Evolutionary conservation across 2,797 vertebrate species (phyloP).

Genomic region (Melopsittacus undulatus): DNA sequence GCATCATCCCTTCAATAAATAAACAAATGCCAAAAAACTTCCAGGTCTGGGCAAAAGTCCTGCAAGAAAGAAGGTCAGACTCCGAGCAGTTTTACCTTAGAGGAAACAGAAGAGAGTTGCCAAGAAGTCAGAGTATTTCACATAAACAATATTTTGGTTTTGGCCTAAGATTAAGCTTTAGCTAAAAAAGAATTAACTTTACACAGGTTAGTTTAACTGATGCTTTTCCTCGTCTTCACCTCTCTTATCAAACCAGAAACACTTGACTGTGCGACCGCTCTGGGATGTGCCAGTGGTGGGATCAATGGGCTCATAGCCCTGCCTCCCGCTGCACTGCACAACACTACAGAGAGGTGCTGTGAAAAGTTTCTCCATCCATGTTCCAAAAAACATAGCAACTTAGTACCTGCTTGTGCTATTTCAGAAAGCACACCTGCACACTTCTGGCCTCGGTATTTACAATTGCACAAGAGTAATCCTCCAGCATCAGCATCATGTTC

Average conservation of each 20-base stretch:
- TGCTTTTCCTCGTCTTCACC: not conserved
- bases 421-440: not conserved
- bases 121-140: not conserved
- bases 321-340: accelerated
- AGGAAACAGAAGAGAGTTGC: not conserved
- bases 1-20: not conserved
- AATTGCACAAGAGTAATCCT: not conserved
- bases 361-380: not conserved
- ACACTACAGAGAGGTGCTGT: not conserved
- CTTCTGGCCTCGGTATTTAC: not conserved
- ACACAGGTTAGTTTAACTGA: not conserved
- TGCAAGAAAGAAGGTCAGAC: not conserved
- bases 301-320: accelerated
- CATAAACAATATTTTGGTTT: not conserved
- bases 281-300: accelerated
- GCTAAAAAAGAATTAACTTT: not conserved
- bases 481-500: not conserved
- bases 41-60: not conserved
- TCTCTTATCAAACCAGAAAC: not conserved
- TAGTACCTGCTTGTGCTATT: accelerated
- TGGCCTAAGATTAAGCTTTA: not conserved
- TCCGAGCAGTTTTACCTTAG: not conserved
- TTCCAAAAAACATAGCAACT: not conserved
- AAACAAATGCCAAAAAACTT: not conserved
- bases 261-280: not conserved